These are phyloP conservation scores for Agonopterix heracliana DNA, from an alignment of 2,888 invertebrate species.

Conservation along the genomic window DNA sequence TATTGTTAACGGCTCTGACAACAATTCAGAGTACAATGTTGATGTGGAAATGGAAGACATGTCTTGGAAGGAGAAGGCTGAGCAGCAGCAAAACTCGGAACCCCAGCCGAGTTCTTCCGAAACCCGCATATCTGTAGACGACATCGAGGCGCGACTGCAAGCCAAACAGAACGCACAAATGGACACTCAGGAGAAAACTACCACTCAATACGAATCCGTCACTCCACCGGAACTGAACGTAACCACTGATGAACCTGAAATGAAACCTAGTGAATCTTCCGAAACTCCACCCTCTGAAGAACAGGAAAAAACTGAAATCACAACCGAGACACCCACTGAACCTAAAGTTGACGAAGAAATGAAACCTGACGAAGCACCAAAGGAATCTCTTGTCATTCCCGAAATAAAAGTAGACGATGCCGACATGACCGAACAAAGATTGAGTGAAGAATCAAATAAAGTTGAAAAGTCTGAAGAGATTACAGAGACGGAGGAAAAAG, in stretches of 20 bases:
- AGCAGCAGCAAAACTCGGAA: constrained; percentile 41
- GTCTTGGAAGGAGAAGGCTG: constrained; percentile 64
- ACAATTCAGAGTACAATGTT: constrained; percentile 70
- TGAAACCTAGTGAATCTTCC: constrained; percentile 20
- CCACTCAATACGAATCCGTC: constrained; percentile 46
- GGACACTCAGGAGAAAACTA: constrained; percentile 43
- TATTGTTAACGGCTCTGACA: constrained; percentile 77
- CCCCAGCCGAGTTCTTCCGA: constrained; percentile 64
- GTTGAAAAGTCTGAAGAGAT: constrained; percentile 15
- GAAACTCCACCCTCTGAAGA: constrained; percentile 19
- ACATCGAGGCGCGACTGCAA: constrained; percentile 59
- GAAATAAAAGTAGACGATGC: constrained; percentile 65
- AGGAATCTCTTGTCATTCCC: constrained; percentile 43
- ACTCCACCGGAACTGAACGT: constrained; percentile 50
- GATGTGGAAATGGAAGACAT: constrained; percentile 75
- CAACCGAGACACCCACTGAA: constrained; percentile 20
- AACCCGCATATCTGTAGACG: constrained; percentile 56
- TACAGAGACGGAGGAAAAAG: constrained; percentile 19
- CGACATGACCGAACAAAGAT: constrained; percentile 59
- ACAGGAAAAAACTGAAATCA: constrained; percentile 3
- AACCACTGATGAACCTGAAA: constrained; percentile 32
- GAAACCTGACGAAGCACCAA: constrained; percentile 29
- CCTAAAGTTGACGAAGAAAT: constrained; percentile 43
- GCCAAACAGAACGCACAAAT: constrained; percentile 61
- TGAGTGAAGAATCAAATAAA: constrained; percentile 38